Percentiles rank a stretch among this genome's conserved stretches.
Conservation (phyloP, 2,113 vertebrate species). For the Bothrops jararaca region DNA sequence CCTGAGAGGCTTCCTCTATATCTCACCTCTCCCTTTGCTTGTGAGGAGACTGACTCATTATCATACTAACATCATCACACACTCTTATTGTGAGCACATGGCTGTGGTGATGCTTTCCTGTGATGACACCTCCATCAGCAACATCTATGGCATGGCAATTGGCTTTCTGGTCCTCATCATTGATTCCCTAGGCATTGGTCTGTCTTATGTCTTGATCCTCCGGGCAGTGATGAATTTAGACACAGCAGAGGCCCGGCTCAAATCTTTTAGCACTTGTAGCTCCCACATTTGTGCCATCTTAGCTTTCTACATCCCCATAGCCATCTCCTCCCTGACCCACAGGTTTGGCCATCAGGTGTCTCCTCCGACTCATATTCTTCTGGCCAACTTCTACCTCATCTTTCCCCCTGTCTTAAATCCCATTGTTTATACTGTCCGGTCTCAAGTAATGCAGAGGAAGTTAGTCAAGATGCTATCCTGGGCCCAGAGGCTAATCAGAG, state of each 20-base stretch:
- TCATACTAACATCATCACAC: slow-evolving; percentile 34
- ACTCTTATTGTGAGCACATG: slow-evolving; percentile 61
- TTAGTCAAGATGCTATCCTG: neutral
- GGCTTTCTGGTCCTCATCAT: slow-evolving; percentile 41
- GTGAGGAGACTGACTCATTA: slow-evolving; percentile 45
- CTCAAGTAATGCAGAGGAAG: slow-evolving; percentile 36
- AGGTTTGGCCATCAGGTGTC: slow-evolving; percentile 47
- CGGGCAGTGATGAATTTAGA: slow-evolving; percentile 38
- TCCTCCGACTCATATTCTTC: slow-evolving; percentile 36
- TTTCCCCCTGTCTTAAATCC: slow-evolving; percentile 57
- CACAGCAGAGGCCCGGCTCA: slow-evolving; percentile 41
- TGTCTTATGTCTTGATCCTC: slow-evolving; percentile 52
- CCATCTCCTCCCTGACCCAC: slow-evolving; percentile 55
- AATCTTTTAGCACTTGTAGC: slow-evolving; percentile 58
- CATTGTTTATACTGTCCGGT: slow-evolving; percentile 48
- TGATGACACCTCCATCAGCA: slow-evolving; percentile 41
- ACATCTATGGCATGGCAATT: slow-evolving; percentile 52
- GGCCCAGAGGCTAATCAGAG: no score
- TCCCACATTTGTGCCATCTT: slow-evolving; percentile 60
- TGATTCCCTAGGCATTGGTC: slow-evolving; percentile 56
- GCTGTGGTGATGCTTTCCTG: slow-evolving; percentile 46
- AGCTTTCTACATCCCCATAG: slow-evolving; percentile 53
- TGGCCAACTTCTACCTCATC: slow-evolving; percentile 59
- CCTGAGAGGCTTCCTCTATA: slow-evolving; percentile 31
- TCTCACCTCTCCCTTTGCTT: slow-evolving; percentile 53